Evolutionary conservation across 2,797 vertebrate genomes (phyloP).

Genomic region (Gymnoscopelus microlampas): DNA sequence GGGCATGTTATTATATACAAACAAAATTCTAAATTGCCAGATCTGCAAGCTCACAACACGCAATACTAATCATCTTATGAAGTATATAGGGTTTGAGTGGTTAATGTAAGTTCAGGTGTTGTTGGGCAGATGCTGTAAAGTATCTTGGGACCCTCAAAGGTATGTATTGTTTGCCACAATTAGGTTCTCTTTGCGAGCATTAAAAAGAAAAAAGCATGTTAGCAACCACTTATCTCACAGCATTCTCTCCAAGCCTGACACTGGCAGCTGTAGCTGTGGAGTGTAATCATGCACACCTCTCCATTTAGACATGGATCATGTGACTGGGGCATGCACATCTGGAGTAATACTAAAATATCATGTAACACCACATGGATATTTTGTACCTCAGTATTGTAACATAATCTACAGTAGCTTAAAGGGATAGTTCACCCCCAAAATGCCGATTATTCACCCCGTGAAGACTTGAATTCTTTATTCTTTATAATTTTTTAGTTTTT

Average conservation of each 20-base stretch:
- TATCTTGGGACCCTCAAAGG: neutral
- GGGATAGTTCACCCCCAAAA: no score
- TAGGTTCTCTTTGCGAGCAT: neutral
- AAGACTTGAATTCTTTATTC: no score
- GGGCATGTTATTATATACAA: no score
- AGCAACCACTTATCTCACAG: conserved; percentile 13
- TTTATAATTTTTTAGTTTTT: no score
- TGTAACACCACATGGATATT: neutral
- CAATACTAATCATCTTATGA: no score
- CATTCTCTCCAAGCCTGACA: conserved; percentile 15
- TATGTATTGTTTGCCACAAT: neutral
- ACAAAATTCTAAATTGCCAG: no score
- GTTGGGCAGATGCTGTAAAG: neutral
- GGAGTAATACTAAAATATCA: neutral
- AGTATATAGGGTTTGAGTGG: no score
- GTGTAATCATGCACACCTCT: conserved; percentile 11
- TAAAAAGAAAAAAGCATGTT: neutral
- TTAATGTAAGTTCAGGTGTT: neutral
- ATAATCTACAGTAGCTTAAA: no score
- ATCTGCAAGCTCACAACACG: no score
- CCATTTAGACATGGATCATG: conserved; percentile 26
- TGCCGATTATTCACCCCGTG: no score
- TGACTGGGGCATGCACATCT: conserved; percentile 2
- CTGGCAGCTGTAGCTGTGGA: conserved; percentile 24
- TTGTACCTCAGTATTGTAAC: neutral